Percentiles rank a stretch among this genome's conserved stretches.
These are phyloP conservation scores for Babylonia areolata DNA, from an alignment of 1,140 invertebrate genomes.

Conservation along the genomic window DNA sequence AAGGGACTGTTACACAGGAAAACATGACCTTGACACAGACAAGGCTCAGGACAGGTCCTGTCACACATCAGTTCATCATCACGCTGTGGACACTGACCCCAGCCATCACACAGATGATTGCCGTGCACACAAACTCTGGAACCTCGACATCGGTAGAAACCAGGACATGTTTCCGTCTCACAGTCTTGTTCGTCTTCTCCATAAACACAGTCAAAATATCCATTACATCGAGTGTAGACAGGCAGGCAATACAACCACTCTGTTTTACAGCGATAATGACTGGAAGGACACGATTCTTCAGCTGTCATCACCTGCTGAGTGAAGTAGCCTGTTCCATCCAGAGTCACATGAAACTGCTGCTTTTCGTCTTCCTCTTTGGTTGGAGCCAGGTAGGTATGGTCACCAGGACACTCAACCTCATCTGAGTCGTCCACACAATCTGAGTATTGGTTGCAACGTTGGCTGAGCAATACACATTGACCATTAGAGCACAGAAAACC, in stretches of 20 bases:
- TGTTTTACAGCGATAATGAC: not conserved
- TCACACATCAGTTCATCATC: conserved; percentile 42
- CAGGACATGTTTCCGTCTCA: conserved; percentile 30
- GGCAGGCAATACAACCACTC: not conserved
- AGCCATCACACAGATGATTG: conserved; percentile 27
- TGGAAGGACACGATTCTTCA: not conserved
- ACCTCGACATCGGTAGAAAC: conserved; percentile 32
- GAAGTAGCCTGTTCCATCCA: conserved; percentile 10
- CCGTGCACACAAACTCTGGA: conserved; percentile 31
- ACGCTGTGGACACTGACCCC: conserved; percentile 38
- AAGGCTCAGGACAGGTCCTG: conserved; percentile 48
- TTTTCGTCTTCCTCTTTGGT: too few relatives aligned
- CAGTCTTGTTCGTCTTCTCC: conserved; percentile 11
- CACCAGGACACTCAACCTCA: too few relatives aligned
- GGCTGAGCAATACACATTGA: too few relatives aligned
- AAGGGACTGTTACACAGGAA: conserved; percentile 2
- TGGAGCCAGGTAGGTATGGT: too few relatives aligned
- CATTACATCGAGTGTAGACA: conserved; percentile 29
- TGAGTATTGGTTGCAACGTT: too few relatives aligned
- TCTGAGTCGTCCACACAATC: too few relatives aligned
- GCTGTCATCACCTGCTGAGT: not conserved
- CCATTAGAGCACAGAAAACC: too few relatives aligned
- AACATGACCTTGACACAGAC: conserved; percentile 25
- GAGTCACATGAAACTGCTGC: too few relatives aligned
- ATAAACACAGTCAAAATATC: not conserved